These are phyloP conservation scores for Linnaemya vulpina DNA, from an alignment of 2,888 invertebrate genomes.

Conservation along the genomic window DNA sequence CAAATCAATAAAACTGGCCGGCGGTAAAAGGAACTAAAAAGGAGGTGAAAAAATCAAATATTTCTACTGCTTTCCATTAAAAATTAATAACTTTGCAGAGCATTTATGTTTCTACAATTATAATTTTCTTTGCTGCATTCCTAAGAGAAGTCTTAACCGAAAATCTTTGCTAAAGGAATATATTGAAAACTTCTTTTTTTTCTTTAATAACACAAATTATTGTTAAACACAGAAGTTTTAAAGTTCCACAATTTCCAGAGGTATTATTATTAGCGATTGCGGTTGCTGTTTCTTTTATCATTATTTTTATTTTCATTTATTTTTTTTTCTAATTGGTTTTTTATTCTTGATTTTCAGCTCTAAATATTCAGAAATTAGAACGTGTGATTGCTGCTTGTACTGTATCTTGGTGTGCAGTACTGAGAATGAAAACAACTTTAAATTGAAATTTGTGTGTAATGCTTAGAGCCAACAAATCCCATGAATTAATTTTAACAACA, in stretches of 20 bases:
- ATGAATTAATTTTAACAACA: constrained; percentile 3
- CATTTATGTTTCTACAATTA: background rate
- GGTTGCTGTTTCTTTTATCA: background rate
- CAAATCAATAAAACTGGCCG: constrained; percentile 13
- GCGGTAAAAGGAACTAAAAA: background rate
- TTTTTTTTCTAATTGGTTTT: constrained; percentile 18
- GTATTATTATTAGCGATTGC: background rate
- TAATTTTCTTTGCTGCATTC: background rate
- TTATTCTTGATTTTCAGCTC: constrained; percentile 38
- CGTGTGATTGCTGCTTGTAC: constrained; percentile 63
- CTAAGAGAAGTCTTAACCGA: background rate
- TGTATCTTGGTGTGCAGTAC: constrained; percentile 3
- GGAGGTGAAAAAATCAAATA: background rate
- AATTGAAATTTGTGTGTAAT: constrained; percentile 56
- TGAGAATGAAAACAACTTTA: constrained; percentile 34
- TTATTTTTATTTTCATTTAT: no score
- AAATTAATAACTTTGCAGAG: constrained; percentile 4
- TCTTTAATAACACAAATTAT: background rate
- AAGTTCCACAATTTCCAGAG: background rate
- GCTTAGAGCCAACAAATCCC: constrained; percentile 27
- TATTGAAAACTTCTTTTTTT: background rate
- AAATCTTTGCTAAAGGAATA: no score
- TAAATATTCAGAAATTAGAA: constrained; percentile 64
- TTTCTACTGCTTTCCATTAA: background rate
- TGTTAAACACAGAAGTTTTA: background rate